These are phyloP conservation scores for Caenorhabditis uteleia DNA, from an alignment of 2,888 invertebrate genomes.

Conservation along the genomic window DNA sequence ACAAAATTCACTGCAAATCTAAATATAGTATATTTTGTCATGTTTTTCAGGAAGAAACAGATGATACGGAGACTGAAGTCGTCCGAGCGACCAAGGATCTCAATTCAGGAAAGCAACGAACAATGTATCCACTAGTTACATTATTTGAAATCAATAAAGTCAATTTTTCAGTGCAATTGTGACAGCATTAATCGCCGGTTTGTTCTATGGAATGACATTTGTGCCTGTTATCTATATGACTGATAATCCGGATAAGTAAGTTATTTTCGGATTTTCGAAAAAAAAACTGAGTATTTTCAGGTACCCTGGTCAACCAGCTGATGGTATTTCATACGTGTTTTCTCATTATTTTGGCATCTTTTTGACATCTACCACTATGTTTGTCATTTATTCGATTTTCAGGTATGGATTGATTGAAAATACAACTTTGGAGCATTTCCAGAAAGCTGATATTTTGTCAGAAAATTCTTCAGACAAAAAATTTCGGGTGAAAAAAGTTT, in stretches of 20 bases:
- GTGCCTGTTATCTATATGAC: slow-evolving; percentile 72
- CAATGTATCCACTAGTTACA: no score
- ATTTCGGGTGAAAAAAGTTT: no score
- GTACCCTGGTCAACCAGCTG: slow-evolving; percentile 47
- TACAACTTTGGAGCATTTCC: not conserved
- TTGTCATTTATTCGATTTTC: slow-evolving; percentile 70
- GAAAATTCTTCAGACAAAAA: no score
- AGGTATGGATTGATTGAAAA: slow-evolving; percentile 33
- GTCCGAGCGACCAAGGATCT: not conserved
- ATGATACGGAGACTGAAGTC: not conserved
- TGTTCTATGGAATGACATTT: slow-evolving; percentile 72
- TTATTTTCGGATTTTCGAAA: slow-evolving; percentile 19
- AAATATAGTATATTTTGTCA: no score
- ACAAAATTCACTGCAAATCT: no score
- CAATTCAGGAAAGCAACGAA: no score
- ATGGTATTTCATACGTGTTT: slow-evolving; percentile 71
- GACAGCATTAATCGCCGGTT: slow-evolving; percentile 71
- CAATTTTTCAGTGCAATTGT: slow-evolving; percentile 69
- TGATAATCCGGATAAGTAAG: slow-evolving; percentile 69
- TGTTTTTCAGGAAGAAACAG: not conserved
- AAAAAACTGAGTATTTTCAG: slow-evolving; percentile 7
- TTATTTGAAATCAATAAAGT: not conserved
- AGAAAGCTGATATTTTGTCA: no score
- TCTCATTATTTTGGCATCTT: slow-evolving; percentile 72
- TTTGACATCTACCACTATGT: slow-evolving; percentile 70